Conservation (phyloP, 2,797 vertebrate genomes). For the Clarias pachynema region DNA sequence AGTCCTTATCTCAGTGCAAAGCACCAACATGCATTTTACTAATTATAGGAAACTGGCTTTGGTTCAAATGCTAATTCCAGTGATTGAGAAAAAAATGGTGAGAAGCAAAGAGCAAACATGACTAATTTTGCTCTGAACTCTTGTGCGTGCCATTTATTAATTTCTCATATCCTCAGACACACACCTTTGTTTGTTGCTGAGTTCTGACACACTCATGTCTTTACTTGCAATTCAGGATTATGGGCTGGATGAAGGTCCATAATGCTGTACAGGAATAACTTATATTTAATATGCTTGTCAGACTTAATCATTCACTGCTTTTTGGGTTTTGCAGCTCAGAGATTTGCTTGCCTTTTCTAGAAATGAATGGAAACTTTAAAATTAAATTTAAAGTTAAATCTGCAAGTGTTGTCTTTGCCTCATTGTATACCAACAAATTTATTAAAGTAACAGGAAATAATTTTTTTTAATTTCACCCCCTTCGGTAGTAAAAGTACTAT, state of each 20-base stretch:
- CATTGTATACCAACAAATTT: neutral
- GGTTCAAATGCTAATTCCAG: neutral
- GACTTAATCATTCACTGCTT: neutral
- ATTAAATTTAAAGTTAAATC: neutral
- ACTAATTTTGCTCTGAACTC: slow-evolving; percentile 17
- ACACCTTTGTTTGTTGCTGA: slow-evolving; percentile 59
- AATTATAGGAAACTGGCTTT: slow-evolving; percentile 27
- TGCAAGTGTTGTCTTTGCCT: neutral
- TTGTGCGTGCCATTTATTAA: slow-evolving; percentile 52
- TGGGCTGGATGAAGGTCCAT: slow-evolving; percentile 21
- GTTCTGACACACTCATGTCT: slow-evolving; percentile 49
- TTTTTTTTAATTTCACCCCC: neutral
- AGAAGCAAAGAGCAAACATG: slow-evolving; percentile 18
- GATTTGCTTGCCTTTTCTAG: neutral
- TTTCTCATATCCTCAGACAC: slow-evolving; percentile 30
- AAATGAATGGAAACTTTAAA: neutral
- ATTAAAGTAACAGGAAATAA: neutral
- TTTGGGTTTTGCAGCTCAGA: neutral
- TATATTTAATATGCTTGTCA: slow-evolving; percentile 33
- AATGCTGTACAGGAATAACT: slow-evolving; percentile 16
- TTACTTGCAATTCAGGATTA: slow-evolving; percentile 59
- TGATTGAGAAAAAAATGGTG: slow-evolving; percentile 8
- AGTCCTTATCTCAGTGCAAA: neutral
- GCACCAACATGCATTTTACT: neutral
- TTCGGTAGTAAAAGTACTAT: neutral